Percentiles rank a stretch among this genome's conserved stretches.
Evolutionary conservation across 1,140 invertebrate genomes (phyloP).

Genomic region (Drosophila oshimai): DNA sequence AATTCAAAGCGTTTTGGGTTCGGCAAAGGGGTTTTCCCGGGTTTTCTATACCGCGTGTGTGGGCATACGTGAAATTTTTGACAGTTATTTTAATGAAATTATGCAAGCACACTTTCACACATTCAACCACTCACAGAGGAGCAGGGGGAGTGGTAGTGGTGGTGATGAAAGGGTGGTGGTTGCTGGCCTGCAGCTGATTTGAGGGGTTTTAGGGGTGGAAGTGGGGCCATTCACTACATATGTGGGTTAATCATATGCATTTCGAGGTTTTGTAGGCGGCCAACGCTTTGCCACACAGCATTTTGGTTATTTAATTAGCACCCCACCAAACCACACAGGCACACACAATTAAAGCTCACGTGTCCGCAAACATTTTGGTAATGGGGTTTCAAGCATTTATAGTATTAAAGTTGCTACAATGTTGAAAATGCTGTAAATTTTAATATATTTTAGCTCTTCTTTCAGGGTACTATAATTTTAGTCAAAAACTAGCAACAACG

Average conservation of each 20-base stretch:
- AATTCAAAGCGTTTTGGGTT: conserved; percentile 52
- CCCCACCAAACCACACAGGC: not conserved
- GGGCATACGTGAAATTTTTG: conserved; percentile 74
- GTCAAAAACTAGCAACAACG: too few relatives aligned
- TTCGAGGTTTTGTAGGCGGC: conserved; percentile 15
- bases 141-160: not conserved
- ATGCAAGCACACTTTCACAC: conserved; percentile 75
- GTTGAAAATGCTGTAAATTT: too few relatives aligned
- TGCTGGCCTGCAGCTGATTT: conserved; percentile 17
- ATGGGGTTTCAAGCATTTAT: not conserved
- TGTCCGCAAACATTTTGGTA: conserved; percentile 18
- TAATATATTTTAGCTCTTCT: not conserved
- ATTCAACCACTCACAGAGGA: conserved; percentile 32
- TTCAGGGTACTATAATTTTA: too few relatives aligned
- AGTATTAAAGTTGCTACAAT: not conserved
- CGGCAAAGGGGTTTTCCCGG: conserved; percentile 1
- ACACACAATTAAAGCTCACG: conserved; percentile 11
- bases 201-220: not conserved
- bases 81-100: conserved; percentile 81
- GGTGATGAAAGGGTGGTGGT: not conserved
- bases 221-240: conserved; percentile 9
- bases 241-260: conserved; percentile 71
- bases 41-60: conserved; percentile 19
- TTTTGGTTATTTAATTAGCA: conserved; percentile 72
- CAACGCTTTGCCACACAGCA: conserved; percentile 27